Conservation (phyloP, 2,888 invertebrate genomes). For the Pristionchus entomophagus region DNA sequence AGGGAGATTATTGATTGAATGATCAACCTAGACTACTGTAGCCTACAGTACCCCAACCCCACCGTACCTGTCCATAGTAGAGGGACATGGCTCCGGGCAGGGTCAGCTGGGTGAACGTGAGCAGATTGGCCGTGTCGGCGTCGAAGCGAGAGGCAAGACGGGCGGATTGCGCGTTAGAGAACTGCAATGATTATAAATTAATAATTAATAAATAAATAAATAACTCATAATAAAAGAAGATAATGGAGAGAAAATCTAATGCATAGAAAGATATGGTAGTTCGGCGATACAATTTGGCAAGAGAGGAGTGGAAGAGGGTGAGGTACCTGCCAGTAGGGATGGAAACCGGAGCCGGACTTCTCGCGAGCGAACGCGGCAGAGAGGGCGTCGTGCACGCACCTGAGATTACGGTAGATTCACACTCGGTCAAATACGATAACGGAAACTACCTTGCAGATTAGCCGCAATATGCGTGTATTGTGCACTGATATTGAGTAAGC, state of each 20-base stretch:
- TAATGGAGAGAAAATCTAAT: too few species aligned
- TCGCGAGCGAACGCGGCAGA: background rate
- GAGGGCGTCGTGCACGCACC: conserved; percentile 45
- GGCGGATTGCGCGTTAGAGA: conserved; percentile 57
- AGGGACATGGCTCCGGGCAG: conserved; percentile 65
- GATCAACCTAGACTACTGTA: background rate
- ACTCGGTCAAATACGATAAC: background rate
- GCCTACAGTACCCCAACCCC: background rate
- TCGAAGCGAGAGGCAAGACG: conserved; percentile 63
- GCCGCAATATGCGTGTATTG: background rate
- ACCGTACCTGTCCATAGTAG: conserved; percentile 63
- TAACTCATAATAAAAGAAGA: too few species aligned
- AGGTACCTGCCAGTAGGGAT: conserved; percentile 67
- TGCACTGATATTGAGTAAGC: background rate
- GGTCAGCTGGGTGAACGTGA: conserved; percentile 64
- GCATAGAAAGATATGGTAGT: too few species aligned
- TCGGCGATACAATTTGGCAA: too few species aligned
- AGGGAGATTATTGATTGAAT: background rate
- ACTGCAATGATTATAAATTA: too few species aligned
- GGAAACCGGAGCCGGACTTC: conserved; percentile 53
- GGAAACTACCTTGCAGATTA: too few species aligned
- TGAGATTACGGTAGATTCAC: background rate
- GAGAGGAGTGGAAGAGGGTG: too few species aligned
- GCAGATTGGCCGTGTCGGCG: conserved; percentile 56
- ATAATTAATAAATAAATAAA: too few species aligned